Percentiles rank a stretch among this genome's conserved stretches.
Evolutionary conservation across 2,888 invertebrate species (phyloP).

Genomic region (Xylota sylvarum): DNA sequence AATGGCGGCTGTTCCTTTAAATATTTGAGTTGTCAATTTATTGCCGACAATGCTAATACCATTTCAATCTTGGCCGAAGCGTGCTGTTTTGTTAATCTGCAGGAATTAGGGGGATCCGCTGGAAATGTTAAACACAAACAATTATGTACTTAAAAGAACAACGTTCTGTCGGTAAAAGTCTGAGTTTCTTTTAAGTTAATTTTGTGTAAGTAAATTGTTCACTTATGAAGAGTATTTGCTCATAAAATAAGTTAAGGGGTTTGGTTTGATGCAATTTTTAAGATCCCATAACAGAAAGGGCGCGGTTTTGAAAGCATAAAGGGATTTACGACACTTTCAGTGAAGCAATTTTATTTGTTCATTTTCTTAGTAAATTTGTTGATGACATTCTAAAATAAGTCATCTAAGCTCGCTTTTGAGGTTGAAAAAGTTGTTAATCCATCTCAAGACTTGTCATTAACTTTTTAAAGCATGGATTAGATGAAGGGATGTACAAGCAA

Average conservation of each 20-base stretch:
- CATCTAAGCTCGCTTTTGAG: no score
- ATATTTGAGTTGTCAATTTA: constrained; percentile 59
- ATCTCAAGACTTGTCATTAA: no score
- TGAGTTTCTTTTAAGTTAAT: constrained; percentile 42
- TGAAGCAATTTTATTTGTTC: not conserved
- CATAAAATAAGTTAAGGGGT: not conserved
- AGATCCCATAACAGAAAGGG: not conserved
- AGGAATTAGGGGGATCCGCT: constrained; percentile 6
- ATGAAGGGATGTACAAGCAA: no score
- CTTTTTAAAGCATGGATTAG: no score
- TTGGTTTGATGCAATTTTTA: not conserved
- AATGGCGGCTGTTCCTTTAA: constrained; percentile 33
- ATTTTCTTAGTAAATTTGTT: not conserved
- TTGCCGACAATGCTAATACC: constrained; percentile 23
- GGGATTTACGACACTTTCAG: not conserved
- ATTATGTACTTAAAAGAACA: constrained; percentile 40
- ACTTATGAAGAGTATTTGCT: constrained; percentile 3
- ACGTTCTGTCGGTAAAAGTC: not conserved
- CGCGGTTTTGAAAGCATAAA: not conserved
- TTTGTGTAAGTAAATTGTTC: constrained; percentile 34
- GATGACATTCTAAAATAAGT: no score
- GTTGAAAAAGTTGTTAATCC: no score
- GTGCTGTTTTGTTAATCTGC: constrained; percentile 28
- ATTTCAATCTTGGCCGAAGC: constrained; percentile 12
- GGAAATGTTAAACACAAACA: constrained; percentile 35